Evolutionary conservation across 2,888 invertebrate genomes (phyloP).

Genomic region (Byasa hedistus): DNA sequence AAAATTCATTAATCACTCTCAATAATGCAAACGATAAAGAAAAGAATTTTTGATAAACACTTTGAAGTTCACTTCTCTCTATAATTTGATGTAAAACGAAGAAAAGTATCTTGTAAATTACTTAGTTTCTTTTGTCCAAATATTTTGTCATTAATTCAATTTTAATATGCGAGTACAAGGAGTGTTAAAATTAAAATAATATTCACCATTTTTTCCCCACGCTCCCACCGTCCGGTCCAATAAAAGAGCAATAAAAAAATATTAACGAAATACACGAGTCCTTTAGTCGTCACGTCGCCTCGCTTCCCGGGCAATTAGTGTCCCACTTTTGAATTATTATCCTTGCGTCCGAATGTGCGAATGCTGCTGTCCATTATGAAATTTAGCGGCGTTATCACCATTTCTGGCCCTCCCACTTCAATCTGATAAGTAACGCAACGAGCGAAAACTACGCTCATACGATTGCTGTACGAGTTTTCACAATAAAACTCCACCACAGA

Average conservation of each 20-base stretch:
- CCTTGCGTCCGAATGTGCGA: conserved; percentile 52
- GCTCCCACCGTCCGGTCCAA: conserved; percentile 34
- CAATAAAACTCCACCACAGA: conserved; percentile 14
- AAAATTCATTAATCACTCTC: no score
- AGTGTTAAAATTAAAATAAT: conserved; percentile 29
- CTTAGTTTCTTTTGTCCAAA: no score
- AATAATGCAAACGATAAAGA: no score
- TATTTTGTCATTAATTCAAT: not conserved
- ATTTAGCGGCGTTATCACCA: conserved; percentile 43
- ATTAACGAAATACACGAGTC: conserved; percentile 39
- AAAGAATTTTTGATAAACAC: no score
- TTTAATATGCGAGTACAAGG: not conserved
- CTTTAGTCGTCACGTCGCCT: conserved; percentile 37
- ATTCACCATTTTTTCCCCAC: conserved; percentile 56
- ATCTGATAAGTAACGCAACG: conserved; percentile 33
- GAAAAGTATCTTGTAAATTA: no score
- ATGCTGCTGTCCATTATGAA: conserved; percentile 45
- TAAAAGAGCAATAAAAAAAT: conserved; percentile 33
- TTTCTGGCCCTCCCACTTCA: conserved; percentile 35
- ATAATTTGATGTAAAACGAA: no score
- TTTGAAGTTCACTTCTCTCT: no score
- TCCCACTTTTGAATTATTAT: conserved; percentile 50
- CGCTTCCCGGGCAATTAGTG: conserved; percentile 58
- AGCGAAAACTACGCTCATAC: conserved; percentile 33
- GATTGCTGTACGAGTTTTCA: conserved; percentile 14